These are phyloP conservation scores for Macropus fuliginosus DNA, from an alignment of 2,797 vertebrate genomes.

Conservation along the genomic window DNA sequence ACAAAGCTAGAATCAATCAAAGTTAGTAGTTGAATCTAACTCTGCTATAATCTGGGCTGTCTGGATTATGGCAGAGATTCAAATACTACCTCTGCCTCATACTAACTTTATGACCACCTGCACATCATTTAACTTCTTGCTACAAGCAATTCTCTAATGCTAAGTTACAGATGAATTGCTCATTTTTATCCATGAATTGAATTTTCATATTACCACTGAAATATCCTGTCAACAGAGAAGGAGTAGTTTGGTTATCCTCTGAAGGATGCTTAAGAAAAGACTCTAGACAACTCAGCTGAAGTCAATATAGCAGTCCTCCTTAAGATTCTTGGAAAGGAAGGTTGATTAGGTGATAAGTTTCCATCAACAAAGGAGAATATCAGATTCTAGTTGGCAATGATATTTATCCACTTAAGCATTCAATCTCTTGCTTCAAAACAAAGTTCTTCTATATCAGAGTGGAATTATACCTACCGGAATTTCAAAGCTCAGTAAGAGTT, in stretches of 20 bases:
- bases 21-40: too few species aligned
- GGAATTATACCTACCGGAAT: constrained; percentile 70
- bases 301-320: neutral
- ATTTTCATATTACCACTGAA: constrained; percentile 24
- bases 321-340: constrained; percentile 26
- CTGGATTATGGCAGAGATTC: neutral
- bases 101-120: neutral
- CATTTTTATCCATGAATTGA: neutral
- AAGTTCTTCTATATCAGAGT: constrained; percentile 68
- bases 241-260: neutral
- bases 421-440: constrained; percentile 51
- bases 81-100: neutral
- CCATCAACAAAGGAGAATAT: constrained; percentile 6
- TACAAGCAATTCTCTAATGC: neutral
- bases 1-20: too few species aligned
- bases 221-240: neutral
- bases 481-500: constrained; percentile 74
- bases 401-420: constrained; percentile 49
- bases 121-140: neutral
- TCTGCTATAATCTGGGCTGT: too few species aligned
- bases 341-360: neutral
- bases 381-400: constrained; percentile 8
- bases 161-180: neutral
- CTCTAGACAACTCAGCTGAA: neutral
- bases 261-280: neutral